Conservation (phyloP, 1,140 invertebrate species). For the Lepidostoma basale region DNA sequence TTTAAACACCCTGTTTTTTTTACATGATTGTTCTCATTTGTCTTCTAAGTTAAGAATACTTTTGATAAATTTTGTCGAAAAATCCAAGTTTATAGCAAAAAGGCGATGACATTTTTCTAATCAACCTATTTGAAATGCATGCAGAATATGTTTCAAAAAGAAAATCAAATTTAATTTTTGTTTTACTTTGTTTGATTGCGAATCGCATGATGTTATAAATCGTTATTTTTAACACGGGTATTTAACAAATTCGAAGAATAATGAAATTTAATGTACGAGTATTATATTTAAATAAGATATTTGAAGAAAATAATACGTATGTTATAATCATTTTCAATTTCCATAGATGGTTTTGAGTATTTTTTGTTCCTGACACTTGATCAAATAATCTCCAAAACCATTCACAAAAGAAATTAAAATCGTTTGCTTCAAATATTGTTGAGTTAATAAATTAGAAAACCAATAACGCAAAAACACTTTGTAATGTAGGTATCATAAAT, state of each 20-base stretch:
- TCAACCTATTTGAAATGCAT: too few species aligned
- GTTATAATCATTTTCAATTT: too few species aligned
- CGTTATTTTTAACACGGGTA: too few species aligned
- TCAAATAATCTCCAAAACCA: slow-evolving; percentile 7
- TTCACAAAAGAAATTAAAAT: background rate
- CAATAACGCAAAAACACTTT: background rate
- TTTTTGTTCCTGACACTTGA: slow-evolving; percentile 42
- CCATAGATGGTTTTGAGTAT: background rate
- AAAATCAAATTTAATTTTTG: too few species aligned
- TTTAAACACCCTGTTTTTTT: slow-evolving; percentile 34
- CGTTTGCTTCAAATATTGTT: background rate
- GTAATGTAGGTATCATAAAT: background rate
- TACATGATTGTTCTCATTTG: slow-evolving; percentile 28
- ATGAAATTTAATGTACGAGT: too few species aligned
- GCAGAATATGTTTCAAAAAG: too few species aligned
- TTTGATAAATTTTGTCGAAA: background rate
- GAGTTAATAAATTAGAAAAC: too few species aligned
- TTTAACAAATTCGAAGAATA: too few species aligned
- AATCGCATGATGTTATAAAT: too few species aligned
- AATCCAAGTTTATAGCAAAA: background rate
- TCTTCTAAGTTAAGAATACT: background rate
- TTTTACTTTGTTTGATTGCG: too few species aligned
- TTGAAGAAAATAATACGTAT: too few species aligned
- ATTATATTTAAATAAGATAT: too few species aligned
- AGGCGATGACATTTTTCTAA: slow-evolving; percentile 1